Evolutionary conservation across 2,888 invertebrate species (phyloP), one percentile per base, ranked within the genome.

Genomic region (Camptogramma bilineatum): DNA sequence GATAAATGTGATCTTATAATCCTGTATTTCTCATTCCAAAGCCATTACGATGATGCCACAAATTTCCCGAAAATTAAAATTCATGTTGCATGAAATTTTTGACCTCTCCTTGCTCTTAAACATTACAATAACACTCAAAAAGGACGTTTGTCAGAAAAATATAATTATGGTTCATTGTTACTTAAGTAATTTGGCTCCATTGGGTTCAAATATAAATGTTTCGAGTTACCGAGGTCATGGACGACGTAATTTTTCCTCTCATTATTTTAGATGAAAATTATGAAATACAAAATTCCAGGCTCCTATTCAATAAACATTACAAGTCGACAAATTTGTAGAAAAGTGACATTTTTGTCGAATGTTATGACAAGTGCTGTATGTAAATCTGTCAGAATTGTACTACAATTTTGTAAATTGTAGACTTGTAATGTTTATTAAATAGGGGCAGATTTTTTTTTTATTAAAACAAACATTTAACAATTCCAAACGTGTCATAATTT

Each of bases 171-270:
- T 64, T 64, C 62, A 64, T 70, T 69, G 61, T 69, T 68, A 66
- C 62, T 66, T 68, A 69, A 71, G 68, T 66, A 68, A 71, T 69
- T 71, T 64, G 55, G 64, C 39, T 58, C 47, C 66, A 70, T 65
- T 70, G 63, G 52, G 58, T 68, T 66, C 63, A 68, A 72, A 68
- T 68, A 69, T 72, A 70, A 70, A 68, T 66, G 69, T 54, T 66
- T 66, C 57, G 44, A 69, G 57, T 64, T 55, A 62, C 66, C 64
- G 63, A 66, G 61, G 64, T 69, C 62, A 51, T 56, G 48, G 31
- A 62, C 58, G 61, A 64, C 54, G 53, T 50, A 51, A 52, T 31
- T 63, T 44, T 31, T 58, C 52, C 63, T 66, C 66, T 71, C 71
- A 69, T 71, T 71, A 71, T 56, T 62, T 52, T 52, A 51, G 21